Conservation (phyloP, 2,113 vertebrate species). For the human region DNA sequence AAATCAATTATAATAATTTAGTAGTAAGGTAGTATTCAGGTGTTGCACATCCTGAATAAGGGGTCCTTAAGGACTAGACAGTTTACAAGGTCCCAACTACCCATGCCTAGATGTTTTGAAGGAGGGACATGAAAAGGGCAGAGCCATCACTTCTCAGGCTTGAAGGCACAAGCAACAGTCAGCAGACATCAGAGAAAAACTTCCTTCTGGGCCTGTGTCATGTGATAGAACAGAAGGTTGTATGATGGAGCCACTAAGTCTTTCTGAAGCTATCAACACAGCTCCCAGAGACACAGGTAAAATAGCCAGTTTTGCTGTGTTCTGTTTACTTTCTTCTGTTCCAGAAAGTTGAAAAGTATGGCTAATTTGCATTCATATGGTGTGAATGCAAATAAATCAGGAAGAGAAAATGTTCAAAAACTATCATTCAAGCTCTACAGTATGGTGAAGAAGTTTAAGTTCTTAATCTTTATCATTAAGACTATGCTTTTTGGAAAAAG, state of each 20-base stretch:
- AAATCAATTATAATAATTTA: conserved; percentile 15
- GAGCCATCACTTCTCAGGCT: not conserved
- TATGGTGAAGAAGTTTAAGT: not conserved
- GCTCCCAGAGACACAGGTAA: not conserved
- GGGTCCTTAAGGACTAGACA: not conserved
- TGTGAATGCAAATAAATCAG: not conserved
- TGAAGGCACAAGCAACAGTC: not conserved
- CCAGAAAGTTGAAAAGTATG: not conserved
- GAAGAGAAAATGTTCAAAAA: not conserved
- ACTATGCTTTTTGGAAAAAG: not conserved
- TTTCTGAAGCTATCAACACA: not conserved
- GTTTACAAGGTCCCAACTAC: not conserved
- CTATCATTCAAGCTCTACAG: not conserved
- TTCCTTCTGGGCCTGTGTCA: not conserved
- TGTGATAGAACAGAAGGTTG: not conserved
- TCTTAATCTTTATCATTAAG: not conserved
- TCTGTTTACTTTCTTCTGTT: conserved; percentile 27
- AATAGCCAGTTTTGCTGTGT: not conserved
- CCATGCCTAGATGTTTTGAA: not conserved
- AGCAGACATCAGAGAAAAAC: not conserved
- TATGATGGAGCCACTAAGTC: not conserved
- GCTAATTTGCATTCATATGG: conserved; percentile 7
- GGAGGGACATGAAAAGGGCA: not conserved
- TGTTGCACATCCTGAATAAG: not conserved
- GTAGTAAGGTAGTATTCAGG: not conserved